Base-by-base conservation (phyloP, 2,888 invertebrate genomes). In the Chrysomela aeneicollis region DNA sequence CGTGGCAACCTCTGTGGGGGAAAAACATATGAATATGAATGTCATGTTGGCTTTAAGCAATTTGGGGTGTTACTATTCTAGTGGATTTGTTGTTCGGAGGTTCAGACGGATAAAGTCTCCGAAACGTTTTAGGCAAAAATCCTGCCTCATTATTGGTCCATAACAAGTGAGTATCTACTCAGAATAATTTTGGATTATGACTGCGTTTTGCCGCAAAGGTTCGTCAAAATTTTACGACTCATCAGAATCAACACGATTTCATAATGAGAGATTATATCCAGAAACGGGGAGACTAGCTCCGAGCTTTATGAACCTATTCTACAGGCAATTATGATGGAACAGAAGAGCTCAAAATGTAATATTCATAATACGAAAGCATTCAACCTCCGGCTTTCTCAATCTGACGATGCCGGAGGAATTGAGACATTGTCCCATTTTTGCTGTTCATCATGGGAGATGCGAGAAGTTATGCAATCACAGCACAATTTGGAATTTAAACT, bases 251-350 rank as follows among this genome's bases (percentile, higher is more conserved):
- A 42, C 42, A 42, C 3, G n/a, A 42, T 15, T 42, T 15, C 15
- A 42, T 42, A 42, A 42, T 42, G 42, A 15, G 12, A 42, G 15
- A 42, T 42, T 42, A 42, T 42, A 42, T n/a, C 42, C 1, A 15
- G 15, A 2, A 42, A 10, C 12, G 12, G 4, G 42, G 6, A 42
- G 42, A 42, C n/a, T 42, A 15, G 42, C 42, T 42, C 15, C 3
- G 15, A 42, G 42, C 42, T 42, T 15, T 15, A 42, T 42, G 42
- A 42, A 42, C 42, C 42, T 42, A 42, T 42, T 42, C n/a, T 42
- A 42, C 12, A 42, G 15, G 42, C 42, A 42, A 42, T 42, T 42
- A 42, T 15, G n/a, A 42, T 42, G 42, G 15, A n/a, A 42, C 2
- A n/a, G 15, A 15, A 42, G 42, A 15, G 42, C 42, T 15, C 15